Evolutionary conservation across 2,797 vertebrate genomes (phyloP).

Genomic region (Peromyscus attwateri): DNA sequence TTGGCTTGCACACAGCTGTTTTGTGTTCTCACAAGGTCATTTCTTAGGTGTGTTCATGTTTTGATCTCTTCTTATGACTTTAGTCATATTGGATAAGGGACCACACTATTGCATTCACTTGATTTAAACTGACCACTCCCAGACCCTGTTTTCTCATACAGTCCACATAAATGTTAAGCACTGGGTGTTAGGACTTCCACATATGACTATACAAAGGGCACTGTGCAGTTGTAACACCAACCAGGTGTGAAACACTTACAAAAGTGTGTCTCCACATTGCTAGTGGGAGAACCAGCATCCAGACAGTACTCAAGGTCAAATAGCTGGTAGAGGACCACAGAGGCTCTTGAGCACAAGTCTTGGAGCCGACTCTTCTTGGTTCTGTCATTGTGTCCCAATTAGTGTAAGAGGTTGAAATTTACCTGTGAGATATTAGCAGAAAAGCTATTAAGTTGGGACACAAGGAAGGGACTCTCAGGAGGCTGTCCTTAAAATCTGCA

Average conservation of each 20-base stretch:
- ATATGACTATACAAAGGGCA: neutral
- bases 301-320: neutral
- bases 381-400: neutral
- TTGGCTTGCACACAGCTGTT: neutral
- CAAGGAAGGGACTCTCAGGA: constrained; percentile 34
- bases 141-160: neutral
- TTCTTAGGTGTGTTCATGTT: neutral
- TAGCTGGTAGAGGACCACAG: neutral
- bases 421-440: constrained; percentile 3
- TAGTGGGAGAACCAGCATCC: neutral
- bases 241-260: neutral
- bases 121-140: neutral
- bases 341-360: neutral
- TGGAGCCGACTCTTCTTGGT: neutral
- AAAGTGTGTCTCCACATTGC: neutral
- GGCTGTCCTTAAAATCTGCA: constrained; percentile 5
- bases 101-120: neutral
- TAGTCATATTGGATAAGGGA: neutral
- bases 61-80: neutral
- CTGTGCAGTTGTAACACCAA: neutral
- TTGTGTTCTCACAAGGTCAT: neutral
- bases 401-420: neutral
- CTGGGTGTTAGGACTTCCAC: neutral
- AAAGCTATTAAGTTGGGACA: constrained; percentile 33
- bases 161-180: neutral